Percentiles rank a stretch among this genome's conserved stretches.
Conservation (phyloP, 2,888 invertebrate genomes). For the Fragum sueziense region DNA sequence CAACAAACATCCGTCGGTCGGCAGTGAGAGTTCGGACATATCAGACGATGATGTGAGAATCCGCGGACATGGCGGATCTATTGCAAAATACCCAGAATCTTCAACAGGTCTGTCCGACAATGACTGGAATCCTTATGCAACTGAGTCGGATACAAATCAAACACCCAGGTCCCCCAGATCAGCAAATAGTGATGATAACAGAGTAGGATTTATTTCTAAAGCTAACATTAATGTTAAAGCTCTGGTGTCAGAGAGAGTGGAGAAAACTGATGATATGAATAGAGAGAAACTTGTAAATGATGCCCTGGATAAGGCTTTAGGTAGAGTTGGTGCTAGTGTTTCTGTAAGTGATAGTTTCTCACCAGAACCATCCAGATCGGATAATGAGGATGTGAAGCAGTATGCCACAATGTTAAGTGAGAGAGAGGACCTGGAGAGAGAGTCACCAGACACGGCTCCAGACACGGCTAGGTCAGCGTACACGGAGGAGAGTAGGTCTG, state of each 20-base stretch:
- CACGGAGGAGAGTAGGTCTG: slow-evolving; percentile 45
- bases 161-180: slow-evolving; percentile 67
- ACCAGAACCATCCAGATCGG: slow-evolving; percentile 3
- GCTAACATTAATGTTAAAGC: slow-evolving; percentile 43
- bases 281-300: not conserved
- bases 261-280: not conserved
- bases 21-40: slow-evolving; percentile 64
- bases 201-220: slow-evolving; percentile 46
- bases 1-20: slow-evolving; percentile 50
- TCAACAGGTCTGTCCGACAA: slow-evolving; percentile 74
- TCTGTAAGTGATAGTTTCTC: not conserved
- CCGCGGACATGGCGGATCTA: slow-evolving; percentile 53
- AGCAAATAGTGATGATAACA: slow-evolving; percentile 48
- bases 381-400: slow-evolving; percentile 16
- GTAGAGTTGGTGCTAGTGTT: not conserved
- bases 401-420: slow-evolving; percentile 12
- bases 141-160: slow-evolving; percentile 74
- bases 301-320: not conserved
- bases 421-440: slow-evolving; percentile 14
- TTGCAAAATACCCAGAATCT: slow-evolving; percentile 74
- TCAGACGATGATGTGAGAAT: slow-evolving; percentile 58
- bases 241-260: not conserved
- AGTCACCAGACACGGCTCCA: slow-evolving; percentile 33
- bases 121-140: slow-evolving; percentile 77
- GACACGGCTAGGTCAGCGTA: slow-evolving; percentile 37